Evolutionary conservation across 2,797 vertebrate species (phyloP).

Genomic region (Arremon brunneinucha): DNA sequence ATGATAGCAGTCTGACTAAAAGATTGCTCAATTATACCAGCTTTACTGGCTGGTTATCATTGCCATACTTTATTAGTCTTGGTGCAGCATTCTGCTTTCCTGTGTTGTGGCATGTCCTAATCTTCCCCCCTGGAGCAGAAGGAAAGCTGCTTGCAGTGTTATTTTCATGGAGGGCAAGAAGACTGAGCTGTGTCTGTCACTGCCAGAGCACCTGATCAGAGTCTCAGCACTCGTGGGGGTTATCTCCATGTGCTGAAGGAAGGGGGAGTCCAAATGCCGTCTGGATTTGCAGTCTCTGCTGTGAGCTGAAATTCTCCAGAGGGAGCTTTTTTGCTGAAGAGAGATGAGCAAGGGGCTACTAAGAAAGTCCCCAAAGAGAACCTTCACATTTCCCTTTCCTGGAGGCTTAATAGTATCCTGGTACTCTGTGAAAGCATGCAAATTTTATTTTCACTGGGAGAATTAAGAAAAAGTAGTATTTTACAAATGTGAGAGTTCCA

Average conservation of each 20-base stretch:
- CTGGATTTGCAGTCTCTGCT: not conserved
- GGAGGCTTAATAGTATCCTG: not conserved
- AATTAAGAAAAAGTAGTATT: not conserved
- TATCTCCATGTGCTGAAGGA: not conserved
- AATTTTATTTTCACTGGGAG: not conserved
- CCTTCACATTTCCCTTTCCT: not conserved
- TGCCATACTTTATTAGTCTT: not conserved
- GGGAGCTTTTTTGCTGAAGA: not conserved
- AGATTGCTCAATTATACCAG: not conserved
- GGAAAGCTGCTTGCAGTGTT: not conserved
- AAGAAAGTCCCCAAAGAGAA: not conserved
- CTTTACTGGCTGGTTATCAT: not conserved
- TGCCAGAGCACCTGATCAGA: not conserved
- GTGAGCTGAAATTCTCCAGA: not conserved
- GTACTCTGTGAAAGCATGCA: accelerated
- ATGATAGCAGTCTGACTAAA: accelerated
- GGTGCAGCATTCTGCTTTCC: not conserved
- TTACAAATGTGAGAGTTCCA: not conserved
- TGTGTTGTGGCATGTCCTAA: not conserved
- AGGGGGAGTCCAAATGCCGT: accelerated
- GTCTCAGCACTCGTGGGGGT: accelerated
- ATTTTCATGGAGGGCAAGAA: not conserved
- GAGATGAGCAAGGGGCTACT: not conserved
- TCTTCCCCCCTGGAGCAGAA: accelerated
- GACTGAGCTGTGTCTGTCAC: not conserved